A percentile compares a stretch with the other conserved stretches of the same genome.
These are phyloP conservation scores for Haemorhous mexicanus DNA, from an alignment of 2,113 vertebrate species.

Conservation along the genomic window DNA sequence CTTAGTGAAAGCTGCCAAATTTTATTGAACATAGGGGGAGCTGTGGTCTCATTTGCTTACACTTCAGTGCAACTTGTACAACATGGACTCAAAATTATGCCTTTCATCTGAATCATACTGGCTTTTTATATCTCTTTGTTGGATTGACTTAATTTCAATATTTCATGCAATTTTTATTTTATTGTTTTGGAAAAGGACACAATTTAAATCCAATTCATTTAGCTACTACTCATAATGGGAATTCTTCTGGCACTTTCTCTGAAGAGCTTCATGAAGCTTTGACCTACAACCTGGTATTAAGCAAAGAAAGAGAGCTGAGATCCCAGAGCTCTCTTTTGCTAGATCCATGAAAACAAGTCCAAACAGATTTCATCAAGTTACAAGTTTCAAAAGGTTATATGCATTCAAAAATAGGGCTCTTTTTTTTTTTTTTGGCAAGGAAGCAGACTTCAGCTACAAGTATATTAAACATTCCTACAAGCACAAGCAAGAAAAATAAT, in stretches of 20 bases:
- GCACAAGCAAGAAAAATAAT: conserved; percentile 2
- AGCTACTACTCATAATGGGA: background rate
- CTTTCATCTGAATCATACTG: background rate
- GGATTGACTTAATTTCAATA: background rate
- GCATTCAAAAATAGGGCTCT: background rate
- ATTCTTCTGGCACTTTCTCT: background rate
- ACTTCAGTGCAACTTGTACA: background rate
- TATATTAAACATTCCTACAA: background rate
- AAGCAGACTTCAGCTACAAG: background rate
- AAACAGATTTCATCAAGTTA: conserved; percentile 11
- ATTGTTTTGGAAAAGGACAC: background rate
- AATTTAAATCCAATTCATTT: background rate
- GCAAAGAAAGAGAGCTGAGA: background rate
- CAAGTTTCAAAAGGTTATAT: conserved; percentile 18
- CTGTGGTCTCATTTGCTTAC: background rate
- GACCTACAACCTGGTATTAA: background rate
- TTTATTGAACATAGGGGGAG: background rate
- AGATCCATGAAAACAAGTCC: background rate
- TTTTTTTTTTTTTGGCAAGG: background rate
- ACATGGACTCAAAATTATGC: background rate
- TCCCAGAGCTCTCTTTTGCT: background rate
- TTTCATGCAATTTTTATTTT: background rate
- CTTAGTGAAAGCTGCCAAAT: background rate
- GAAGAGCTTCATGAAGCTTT: background rate
- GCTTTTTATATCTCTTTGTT: background rate